Evolutionary conservation across 2,888 invertebrate species (phyloP), one percentile per base, ranked within the genome.

Genomic region (Cylloceria caligata): DNA sequence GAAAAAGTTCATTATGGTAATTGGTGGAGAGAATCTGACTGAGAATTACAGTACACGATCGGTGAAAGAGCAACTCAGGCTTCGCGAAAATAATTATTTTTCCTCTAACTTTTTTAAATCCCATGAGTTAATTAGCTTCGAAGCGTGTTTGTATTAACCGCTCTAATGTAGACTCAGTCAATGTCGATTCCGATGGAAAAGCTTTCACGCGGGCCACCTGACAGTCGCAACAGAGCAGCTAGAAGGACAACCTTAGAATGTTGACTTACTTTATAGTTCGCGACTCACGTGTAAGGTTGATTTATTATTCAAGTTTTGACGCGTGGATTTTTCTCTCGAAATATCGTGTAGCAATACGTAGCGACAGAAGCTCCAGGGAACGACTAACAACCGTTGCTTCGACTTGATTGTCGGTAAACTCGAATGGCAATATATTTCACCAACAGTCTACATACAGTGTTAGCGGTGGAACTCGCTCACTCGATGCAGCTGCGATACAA

Each of bases 321-420:
- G n/a, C n/a, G n/a, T n/a, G 11, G 39, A 39, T 11, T 39, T 39
- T 39, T 39, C 30, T 30, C 7, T 1, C 19, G 4, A 4, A 47
- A 19, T 19, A 16, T 39, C n/a, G n/a, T 13, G 21, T 9, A 11
- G 7, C 21, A 49, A 49, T 52, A 3, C 9, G 9, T 11, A 52
- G 52, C 3, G 13, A 24, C 13, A 45, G 16, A 45, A n/a, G 16
- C 45, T 45, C 0, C 16, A 45, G 45, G 45, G n/a, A 16, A n/a
- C 45, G 45, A 45, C 45, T 45, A 45, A 45, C 45, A n/a, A 45
- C 45, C 52, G 16, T 49, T 24, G 52, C 21, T 13, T 21, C 11
- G 24, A 11, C 52, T 24, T 24, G 52, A 52, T 52, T 52, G 52
- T 24, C 52, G 52, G 52, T 52, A 52, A 52, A 52, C 52, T 52